A percentile compares a stretch with the other conserved stretches of the same genome.
Evolutionary conservation across 2,113 vertebrate species (phyloP).

Genomic region (Lamprotornis superbus): DNA sequence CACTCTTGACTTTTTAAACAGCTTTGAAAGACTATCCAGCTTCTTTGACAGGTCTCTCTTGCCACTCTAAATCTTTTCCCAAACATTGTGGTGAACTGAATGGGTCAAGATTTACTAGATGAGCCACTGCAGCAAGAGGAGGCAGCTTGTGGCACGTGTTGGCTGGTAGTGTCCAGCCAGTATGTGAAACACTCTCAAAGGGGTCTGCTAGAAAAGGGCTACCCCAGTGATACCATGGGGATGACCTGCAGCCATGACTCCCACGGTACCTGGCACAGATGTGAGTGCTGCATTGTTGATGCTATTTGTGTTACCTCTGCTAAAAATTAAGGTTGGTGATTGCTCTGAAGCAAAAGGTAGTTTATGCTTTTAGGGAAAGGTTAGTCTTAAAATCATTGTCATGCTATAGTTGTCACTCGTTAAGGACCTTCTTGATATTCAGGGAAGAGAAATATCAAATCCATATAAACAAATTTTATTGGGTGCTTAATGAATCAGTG

Average conservation of each 20-base stretch:
- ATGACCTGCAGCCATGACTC: neutral
- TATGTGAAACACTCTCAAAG: neutral
- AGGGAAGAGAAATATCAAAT: constrained; percentile 63
- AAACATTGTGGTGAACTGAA: constrained; percentile 24
- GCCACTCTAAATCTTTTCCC: constrained; percentile 44
- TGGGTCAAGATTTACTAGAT: constrained; percentile 17
- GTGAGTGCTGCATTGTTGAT: neutral
- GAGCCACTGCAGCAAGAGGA: neutral
- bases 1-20: constrained; percentile 9
- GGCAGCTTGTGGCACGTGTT: neutral
- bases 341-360: constrained; percentile 6
- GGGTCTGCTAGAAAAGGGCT: neutral
- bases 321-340: constrained; percentile 1
- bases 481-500: constrained; percentile 15
- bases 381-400: constrained; percentile 42
- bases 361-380: constrained; percentile 49
- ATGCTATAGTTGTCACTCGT: neutral
- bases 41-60: constrained; percentile 53
- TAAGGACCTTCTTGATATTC: constrained; percentile 51
- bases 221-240: neutral
- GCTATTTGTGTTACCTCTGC: neutral
- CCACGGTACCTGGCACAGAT: fast-evolving
- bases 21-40: constrained; percentile 28
- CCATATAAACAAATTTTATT: constrained; percentile 69
- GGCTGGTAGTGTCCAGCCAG: neutral